Evolutionary conservation across 2,113 vertebrate genomes (phyloP).

Genomic region (Ammodytes dubius): DNA sequence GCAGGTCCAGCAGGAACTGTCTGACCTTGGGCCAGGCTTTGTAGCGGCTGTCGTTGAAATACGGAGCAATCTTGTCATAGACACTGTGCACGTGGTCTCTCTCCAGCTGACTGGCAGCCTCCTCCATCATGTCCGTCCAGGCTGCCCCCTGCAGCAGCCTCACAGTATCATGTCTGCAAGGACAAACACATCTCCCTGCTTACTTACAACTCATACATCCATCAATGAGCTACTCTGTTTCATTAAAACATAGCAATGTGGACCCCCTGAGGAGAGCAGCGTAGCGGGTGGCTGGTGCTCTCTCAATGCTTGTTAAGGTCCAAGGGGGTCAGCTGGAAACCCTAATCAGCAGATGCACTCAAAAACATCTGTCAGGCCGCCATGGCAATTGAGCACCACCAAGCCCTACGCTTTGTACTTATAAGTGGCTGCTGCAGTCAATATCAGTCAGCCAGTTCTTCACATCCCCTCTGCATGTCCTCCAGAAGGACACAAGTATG

Average conservation of each 20-base stretch:
- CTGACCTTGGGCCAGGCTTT: conserved; percentile 87
- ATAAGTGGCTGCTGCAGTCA: conserved; percentile 18
- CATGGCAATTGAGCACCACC: conserved; percentile 40
- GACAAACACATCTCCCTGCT: conserved; percentile 18
- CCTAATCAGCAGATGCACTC: conserved; percentile 46
- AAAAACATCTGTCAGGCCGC: conserved; percentile 45
- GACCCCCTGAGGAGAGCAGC: neutral
- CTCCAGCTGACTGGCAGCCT: conserved; percentile 85
- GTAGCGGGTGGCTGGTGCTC: neutral
- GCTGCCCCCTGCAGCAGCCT: conserved; percentile 64
- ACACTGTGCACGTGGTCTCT: conserved; percentile 84
- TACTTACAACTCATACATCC: neutral
- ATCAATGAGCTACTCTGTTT: neutral
- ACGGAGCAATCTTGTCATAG: conserved; percentile 87
- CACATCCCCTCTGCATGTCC: conserved; percentile 16
- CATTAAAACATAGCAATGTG: neutral
- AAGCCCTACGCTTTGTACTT: conserved; percentile 23
- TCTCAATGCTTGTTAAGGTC: conserved; percentile 34
- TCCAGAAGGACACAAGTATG: conserved; percentile 1
- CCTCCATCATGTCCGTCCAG: conserved; percentile 79
- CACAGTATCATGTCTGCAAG: conserved; percentile 65
- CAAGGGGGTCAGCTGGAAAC: conserved; percentile 34
- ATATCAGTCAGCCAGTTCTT: neutral
- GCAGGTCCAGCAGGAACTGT: conserved; percentile 86
- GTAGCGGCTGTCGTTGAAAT: conserved; percentile 85